Percentiles rank a stretch among this genome's conserved stretches.
Evolutionary conservation across 2,113 vertebrate genomes (phyloP).

Genomic region (Patagioenas fasciata): DNA sequence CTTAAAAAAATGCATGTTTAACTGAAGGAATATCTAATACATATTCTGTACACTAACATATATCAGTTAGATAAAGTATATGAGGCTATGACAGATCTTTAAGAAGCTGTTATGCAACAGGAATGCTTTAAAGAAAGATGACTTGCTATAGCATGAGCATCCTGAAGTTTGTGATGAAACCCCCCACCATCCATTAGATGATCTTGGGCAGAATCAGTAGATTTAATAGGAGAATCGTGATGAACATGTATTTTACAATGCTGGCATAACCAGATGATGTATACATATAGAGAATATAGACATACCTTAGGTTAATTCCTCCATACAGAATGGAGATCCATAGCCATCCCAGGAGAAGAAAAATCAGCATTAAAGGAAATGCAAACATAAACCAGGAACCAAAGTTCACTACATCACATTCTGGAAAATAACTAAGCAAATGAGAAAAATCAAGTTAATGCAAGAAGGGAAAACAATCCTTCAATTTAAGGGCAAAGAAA

Average conservation of each 20-base stretch:
- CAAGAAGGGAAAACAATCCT: conserved; percentile 3
- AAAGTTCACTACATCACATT: conserved; percentile 93
- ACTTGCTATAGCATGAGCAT: not conserved
- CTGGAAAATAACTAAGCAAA: conserved; percentile 89
- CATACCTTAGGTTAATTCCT: conserved; percentile 86
- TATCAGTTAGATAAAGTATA: not conserved
- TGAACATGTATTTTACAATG: not conserved
- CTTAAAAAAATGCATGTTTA: not conserved
- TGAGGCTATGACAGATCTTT: not conserved
- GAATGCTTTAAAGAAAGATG: not conserved
- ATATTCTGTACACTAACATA: rapidly evolving
- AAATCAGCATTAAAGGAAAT: conserved; percentile 92
- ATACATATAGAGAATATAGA: not conserved
- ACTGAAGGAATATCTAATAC: not conserved
- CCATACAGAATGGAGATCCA: conserved; percentile 93
- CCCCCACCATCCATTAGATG: not conserved
- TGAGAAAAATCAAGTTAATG: conserved; percentile 47
- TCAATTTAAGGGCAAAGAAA: not conserved
- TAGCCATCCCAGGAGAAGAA: conserved; percentile 90
- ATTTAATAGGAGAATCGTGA: not conserved
- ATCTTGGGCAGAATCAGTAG: not conserved
- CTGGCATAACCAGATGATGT: not conserved
- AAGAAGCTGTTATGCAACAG: not conserved
- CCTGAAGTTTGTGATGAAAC: not conserved
- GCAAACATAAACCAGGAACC: conserved; percentile 97